Evolutionary conservation across 2,797 vertebrate genomes (phyloP).

Genomic region (Peromyscus aztecus): DNA sequence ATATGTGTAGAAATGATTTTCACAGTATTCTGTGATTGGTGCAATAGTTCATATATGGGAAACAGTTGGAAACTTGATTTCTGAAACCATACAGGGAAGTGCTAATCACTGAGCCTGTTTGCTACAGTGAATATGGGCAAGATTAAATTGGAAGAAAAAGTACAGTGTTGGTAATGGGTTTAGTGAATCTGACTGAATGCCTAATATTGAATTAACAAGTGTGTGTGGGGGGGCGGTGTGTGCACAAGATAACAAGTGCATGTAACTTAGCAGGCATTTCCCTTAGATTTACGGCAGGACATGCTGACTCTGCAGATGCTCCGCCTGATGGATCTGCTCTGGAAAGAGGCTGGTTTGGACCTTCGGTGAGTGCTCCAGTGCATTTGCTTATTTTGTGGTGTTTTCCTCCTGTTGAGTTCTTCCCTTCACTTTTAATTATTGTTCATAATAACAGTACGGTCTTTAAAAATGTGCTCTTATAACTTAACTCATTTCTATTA

Average conservation of each 20-base stretch:
- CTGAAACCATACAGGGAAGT: conserved; percentile 16
- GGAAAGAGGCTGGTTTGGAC: conserved; percentile 97
- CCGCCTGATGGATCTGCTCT: conserved; percentile 97
- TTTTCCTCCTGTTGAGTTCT: neutral
- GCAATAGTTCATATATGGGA: neutral
- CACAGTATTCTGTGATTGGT: neutral
- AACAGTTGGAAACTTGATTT: conserved; percentile 28
- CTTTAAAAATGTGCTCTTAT: neutral
- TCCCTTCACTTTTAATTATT: conserved; percentile 1
- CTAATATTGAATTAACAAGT: neutral
- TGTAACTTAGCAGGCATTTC: conserved; percentile 45
- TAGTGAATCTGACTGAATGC: conserved; percentile 31
- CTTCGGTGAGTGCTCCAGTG: conserved; percentile 91
- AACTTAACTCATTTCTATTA: too few species aligned
- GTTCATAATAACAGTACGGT: neutral
- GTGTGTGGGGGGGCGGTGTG: neutral
- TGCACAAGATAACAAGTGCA: conserved; percentile 7
- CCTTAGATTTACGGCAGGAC: conserved; percentile 95
- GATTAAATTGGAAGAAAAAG: neutral
- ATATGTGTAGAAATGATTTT: neutral
- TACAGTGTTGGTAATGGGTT: neutral
- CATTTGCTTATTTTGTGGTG: neutral
- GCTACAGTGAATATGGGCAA: neutral
- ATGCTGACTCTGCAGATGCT: conserved; percentile 98
- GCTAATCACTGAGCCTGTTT: neutral